Base-by-base conservation (phyloP, 1,140 invertebrate genomes). In the Pachyrhynchus sulphureomaculatus region DNA sequence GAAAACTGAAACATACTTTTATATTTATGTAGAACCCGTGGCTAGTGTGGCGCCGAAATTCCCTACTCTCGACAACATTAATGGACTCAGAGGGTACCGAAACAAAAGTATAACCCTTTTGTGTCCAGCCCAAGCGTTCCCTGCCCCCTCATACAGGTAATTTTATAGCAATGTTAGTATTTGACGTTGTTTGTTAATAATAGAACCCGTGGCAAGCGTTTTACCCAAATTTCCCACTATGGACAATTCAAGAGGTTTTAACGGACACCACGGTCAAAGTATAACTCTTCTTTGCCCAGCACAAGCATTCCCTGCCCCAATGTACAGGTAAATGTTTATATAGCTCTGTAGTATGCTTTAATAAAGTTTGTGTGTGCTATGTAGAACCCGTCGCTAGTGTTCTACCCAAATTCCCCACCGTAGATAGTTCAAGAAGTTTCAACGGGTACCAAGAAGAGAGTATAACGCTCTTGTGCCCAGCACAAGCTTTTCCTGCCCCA, bases 201-300 rank as follows among this genome's bases (percentile, higher is more conserved):
- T 65, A 90, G 88, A 90, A 76, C 88, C 88, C 18, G 83, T 89
- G 65, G 86, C 83, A 61, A 86, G 85, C 72, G 85, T 86, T 39
- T 79, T 81, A 67, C 87, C 87, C 58, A 86, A 85, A 74, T 82
- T 83, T 73, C 83, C 86, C 56, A 82, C 82, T 37, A 79, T 80
- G 59, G 81, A 82, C 73, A 68, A 51, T 53, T 74, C 67, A 2
- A 74, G 67, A 59, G 67, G 70, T 15, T 41, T 74, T 8, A 69
- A 71, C 29, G 67, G 63, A 23, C 36, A 33, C 21, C 39, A 59
- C 9, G 34, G 47, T 26, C 4, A 56, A 29, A 62, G 52, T 33
- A 55, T 62, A 23, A 67, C 79, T 32, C 6, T 86, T 42, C 72
- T 85, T 48, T 87, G 85, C 75, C 81, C 82, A 56, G 84, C 83